Evolutionary conservation across 2,797 vertebrate genomes (phyloP), one percentile per base, ranked within the genome.

Genomic region (Gadopsis marmoratus): DNA sequence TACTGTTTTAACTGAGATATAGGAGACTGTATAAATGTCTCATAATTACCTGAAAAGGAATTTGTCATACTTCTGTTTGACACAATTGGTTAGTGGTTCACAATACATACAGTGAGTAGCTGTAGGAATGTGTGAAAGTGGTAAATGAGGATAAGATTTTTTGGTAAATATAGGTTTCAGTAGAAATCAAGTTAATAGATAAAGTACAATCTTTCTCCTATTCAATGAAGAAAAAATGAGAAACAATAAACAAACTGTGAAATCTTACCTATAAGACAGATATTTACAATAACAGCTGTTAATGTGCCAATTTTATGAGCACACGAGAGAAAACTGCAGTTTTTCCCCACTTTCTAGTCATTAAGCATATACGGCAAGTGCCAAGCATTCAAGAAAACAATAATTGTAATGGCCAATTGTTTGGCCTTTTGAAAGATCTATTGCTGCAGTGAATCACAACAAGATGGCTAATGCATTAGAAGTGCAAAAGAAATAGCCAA

Each of bases 401-500:
- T 93, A 89, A 86, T 75, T 79, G 56, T 92, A 91, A 91, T 89
- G 73, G 86, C 48, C 86, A 79, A 85, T 90, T 90, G 81, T 88
- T 88, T 72, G 53, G 53, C 76, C 56, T 88, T 90, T 81, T 82
- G 79, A 87, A 90, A 89, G 90, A 92, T 90, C 61, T 91, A 93
- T 62, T 43, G 84, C 86, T 48, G 64, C 76, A 17, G 83, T 93
- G 86, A 90, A 91, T 93, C 87, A 88, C 84, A 78, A 75, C 78
- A 78, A 60, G 82, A 85, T 80, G 74, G 77, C 84, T 91, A 91
- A 93, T 91, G 88, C 79, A 92, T 89, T 88, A 88, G 80, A 93
- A 91, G 92, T 93, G 89, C 75, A 93, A 91, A 91, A 86, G 83
- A 90, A 94, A 92, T 89, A 88, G 89, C 84, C 84, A 88, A 93